Evolutionary conservation across 2,888 invertebrate genomes (phyloP).

Genomic region (Dastarcus helophoroides): DNA sequence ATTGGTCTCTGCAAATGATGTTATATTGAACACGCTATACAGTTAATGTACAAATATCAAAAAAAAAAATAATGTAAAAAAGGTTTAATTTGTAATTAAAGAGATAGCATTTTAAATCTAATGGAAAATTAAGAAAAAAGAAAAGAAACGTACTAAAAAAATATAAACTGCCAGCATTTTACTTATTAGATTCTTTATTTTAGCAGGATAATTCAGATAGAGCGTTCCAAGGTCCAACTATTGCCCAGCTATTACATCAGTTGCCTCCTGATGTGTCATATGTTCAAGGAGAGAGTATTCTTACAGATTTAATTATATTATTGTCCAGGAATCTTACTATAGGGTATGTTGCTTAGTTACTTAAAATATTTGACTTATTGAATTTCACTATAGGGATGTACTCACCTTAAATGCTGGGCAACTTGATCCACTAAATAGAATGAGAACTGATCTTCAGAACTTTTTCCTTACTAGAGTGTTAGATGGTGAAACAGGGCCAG

Average conservation of each 20-base stretch:
- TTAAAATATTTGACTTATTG: slow-evolving; percentile 1
- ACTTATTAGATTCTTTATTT: no score
- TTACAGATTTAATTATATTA: slow-evolving; percentile 36
- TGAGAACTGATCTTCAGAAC: slow-evolving; percentile 36
- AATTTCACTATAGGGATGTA: slow-evolving; percentile 27
- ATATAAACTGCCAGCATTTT: no score
- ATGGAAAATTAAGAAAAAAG: no score
- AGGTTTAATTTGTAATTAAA: no score
- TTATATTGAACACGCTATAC: no score
- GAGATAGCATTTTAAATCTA: background rate
- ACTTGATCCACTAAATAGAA: slow-evolving; percentile 35
- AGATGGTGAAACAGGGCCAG: slow-evolving; percentile 32
- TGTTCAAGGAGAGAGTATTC: slow-evolving; percentile 35
- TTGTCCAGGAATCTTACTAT: slow-evolving; percentile 30
- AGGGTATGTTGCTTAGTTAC: slow-evolving; percentile 27
- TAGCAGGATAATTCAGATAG: no score
- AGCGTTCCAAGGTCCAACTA: slow-evolving; percentile 21
- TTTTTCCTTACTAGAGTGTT: slow-evolving; percentile 39
- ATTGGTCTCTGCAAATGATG: no score
- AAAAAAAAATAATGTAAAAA: no score
- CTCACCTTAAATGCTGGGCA: slow-evolving; percentile 32
- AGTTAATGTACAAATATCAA: no score
- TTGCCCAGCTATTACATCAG: slow-evolving; percentile 35
- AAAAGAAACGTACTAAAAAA: no score
- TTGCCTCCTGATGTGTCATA: slow-evolving; percentile 32